phyloP scores from a whole-genome alignment of 2,113 vertebrate species.

The Silurus glanis region DNA sequence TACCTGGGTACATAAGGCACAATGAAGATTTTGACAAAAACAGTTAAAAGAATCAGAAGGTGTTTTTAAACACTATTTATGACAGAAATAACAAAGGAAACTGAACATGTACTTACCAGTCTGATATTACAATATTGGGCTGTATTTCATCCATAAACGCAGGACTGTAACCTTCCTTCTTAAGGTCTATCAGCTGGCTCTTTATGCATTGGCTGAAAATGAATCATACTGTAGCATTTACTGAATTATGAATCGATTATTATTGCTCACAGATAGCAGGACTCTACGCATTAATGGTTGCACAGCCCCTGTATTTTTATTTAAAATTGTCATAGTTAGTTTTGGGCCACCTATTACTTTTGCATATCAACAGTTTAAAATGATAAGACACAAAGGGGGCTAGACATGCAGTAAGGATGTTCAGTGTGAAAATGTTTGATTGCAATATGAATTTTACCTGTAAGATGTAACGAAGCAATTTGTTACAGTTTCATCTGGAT shows the following conservation, averaged over 20 bases:
- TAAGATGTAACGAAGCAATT: slow-evolving; percentile 74
- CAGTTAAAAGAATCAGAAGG: background rate
- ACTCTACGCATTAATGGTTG: background rate
- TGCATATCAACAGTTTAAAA: no score
- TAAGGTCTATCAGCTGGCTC: slow-evolving; percentile 68
- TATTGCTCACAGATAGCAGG: background rate
- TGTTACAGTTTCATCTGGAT: slow-evolving; percentile 57
- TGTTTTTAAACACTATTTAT: background rate
- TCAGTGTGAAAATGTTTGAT: no score
- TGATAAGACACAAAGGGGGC: no score
- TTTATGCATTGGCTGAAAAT: slow-evolving; percentile 66
- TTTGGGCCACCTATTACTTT: no score
- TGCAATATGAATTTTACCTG: slow-evolving; percentile 53
- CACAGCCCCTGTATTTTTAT: background rate
- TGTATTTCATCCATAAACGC: slow-evolving; percentile 67
- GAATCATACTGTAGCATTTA: background rate
- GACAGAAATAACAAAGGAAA: background rate
- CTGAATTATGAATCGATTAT: background rate
- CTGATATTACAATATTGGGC: slow-evolving; percentile 70
- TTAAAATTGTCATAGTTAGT: no score
- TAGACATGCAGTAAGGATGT: no score
- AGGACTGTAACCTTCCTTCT: slow-evolving; percentile 64
- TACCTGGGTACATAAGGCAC: slow-evolving; percentile 60
- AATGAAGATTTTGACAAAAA: background rate
- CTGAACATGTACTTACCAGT: slow-evolving; percentile 66